Evolutionary conservation across 1,140 invertebrate genomes (phyloP).

Genomic region (Euura lappo): DNA sequence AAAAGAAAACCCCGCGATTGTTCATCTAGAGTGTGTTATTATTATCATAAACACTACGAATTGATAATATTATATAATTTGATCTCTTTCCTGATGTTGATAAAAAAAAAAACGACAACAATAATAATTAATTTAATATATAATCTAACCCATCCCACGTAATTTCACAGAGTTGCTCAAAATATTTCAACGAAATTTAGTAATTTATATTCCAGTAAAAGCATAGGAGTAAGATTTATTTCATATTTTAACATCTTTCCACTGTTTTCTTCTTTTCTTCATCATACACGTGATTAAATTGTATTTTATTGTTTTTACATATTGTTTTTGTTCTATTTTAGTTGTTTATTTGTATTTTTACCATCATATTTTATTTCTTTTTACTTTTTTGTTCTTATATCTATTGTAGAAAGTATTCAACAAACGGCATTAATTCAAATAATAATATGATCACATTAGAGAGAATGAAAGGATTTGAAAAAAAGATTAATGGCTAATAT

Average conservation of each 20-base stretch:
- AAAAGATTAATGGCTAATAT: neutral
- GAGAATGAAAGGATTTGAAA: neutral
- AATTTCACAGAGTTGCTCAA: neutral
- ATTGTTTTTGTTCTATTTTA: no score
- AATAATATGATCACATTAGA: neutral
- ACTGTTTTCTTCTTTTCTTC: neutral
- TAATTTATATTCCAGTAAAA: neutral
- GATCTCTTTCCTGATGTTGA: neutral
- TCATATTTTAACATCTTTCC: neutral
- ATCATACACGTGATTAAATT: no score
- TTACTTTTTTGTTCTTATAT: neutral
- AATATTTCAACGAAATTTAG: conserved; percentile 1
- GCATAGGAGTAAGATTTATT: conserved; percentile 1
- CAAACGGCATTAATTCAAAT: neutral
- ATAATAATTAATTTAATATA: no score
- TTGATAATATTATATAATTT: neutral
- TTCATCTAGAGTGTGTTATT: neutral
- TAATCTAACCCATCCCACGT: neutral
- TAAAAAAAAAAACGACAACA: no score
- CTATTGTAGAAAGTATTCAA: neutral
- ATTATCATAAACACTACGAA: neutral
- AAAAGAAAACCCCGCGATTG: neutral
- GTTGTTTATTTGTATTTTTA: neutral
- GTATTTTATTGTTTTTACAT: no score
- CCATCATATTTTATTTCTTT: neutral